Percentiles rank a stretch among this genome's conserved stretches.
phyloP scores from a whole-genome alignment of 1,140 invertebrate genomes.

The Megalopta genalis region DNA sequence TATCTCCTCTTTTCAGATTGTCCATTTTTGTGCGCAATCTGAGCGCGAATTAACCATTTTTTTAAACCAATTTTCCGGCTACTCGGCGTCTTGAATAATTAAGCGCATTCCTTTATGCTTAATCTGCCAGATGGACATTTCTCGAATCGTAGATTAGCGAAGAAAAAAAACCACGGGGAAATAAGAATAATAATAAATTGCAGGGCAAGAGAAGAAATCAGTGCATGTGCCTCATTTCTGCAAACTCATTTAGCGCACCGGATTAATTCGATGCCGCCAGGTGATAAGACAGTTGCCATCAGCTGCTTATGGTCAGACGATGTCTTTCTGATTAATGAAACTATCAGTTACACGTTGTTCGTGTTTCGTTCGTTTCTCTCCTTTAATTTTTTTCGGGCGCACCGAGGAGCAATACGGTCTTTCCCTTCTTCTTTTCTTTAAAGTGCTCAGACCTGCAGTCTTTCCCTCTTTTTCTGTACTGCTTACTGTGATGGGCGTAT shows the following conservation, averaged over 20 bases:
- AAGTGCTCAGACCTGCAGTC: not conserved
- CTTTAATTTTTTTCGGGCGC: not conserved
- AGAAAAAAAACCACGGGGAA: no score
- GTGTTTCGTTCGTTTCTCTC: not conserved
- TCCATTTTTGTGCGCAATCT: no score
- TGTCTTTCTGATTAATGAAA: conserved; percentile 68
- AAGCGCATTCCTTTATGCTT: no score
- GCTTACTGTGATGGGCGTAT: no score
- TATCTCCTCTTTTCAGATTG: no score
- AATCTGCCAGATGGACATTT: no score
- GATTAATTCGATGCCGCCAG: conserved; percentile 45
- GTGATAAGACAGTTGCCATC: conserved; percentile 39
- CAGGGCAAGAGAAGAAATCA: conserved; percentile 10
- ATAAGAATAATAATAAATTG: no score
- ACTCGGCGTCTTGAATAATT: no score
- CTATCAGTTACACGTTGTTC: conserved; percentile 64
- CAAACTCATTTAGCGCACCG: conserved; percentile 4
- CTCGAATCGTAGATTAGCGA: no score
- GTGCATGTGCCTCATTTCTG: conserved; percentile 10
- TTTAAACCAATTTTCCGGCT: no score
- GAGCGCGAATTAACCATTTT: no score
- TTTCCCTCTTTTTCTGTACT: not conserved
- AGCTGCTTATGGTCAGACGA: conserved; percentile 54
- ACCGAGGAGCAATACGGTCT: no score
- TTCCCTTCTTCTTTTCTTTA: not conserved